phyloP scores from a whole-genome alignment of 2,797 vertebrate genomes.

The Momotus momota region DNA sequence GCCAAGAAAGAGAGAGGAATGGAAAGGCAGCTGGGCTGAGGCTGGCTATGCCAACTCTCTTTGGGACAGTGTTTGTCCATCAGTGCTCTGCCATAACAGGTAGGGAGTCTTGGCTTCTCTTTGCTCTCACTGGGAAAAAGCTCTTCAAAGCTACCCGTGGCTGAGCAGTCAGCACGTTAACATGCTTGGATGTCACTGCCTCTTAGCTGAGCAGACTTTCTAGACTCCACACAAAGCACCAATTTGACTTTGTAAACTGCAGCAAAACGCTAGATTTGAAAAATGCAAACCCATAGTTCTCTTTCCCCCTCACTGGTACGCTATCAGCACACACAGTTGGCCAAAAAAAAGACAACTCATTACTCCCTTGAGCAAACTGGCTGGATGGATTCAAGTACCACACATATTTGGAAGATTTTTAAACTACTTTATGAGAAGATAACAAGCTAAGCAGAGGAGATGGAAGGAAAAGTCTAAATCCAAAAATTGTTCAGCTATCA shows the following conservation, averaged over 20 bases:
- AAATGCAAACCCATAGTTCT: constrained; percentile 43
- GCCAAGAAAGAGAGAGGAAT: not conserved
- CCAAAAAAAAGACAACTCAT: not conserved
- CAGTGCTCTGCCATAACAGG: not conserved
- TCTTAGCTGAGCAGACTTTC: not conserved
- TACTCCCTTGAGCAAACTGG: constrained; percentile 2
- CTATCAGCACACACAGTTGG: constrained; percentile 38
- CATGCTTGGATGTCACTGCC: not conserved
- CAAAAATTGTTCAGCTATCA: not conserved
- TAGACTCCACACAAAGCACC: not conserved
- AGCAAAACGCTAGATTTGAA: not conserved
- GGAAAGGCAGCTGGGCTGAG: not conserved
- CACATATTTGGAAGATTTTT: not conserved
- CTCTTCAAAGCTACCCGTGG: not conserved
- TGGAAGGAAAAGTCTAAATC: not conserved
- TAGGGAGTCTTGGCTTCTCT: not conserved
- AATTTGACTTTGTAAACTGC: not conserved
- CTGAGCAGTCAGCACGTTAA: not conserved
- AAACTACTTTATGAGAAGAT: not conserved
- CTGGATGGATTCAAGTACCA: not conserved
- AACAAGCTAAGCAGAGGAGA: constrained; percentile 20
- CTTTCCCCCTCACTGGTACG: not conserved
- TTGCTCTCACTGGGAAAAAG: not conserved
- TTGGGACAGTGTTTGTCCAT: not conserved
- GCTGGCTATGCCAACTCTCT: not conserved